A percentile compares a stretch with the other conserved stretches of the same genome.
Evolutionary conservation across 2,113 vertebrate genomes (phyloP).

Genomic region (Odontophorus gujanensis): DNA sequence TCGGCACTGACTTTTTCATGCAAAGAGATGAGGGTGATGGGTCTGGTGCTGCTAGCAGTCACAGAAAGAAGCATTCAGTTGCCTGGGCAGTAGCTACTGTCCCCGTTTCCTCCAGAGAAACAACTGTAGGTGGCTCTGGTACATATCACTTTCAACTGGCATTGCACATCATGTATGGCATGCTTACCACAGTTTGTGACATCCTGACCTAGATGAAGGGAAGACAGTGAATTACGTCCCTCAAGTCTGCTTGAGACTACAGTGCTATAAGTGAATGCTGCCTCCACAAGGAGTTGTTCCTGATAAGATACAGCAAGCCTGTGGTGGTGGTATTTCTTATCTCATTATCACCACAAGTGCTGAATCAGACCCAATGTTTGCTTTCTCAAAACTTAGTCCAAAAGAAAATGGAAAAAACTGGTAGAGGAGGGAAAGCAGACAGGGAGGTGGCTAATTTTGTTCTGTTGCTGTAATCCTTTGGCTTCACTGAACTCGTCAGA

Average conservation of each 20-base stretch:
- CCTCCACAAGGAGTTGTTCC: background rate
- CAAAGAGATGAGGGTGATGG: background rate
- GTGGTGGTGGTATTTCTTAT: background rate
- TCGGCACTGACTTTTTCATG: background rate
- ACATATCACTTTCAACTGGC: accelerated
- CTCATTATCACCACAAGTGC: background rate
- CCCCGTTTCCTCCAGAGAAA: constrained; percentile 12
- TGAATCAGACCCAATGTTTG: background rate
- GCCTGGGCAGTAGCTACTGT: constrained; percentile 15
- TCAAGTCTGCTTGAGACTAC: background rate
- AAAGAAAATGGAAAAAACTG: background rate
- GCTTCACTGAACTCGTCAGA: background rate
- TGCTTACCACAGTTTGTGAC: background rate
- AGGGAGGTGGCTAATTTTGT: background rate
- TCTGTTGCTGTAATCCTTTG: background rate
- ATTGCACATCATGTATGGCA: background rate
- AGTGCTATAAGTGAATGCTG: background rate
- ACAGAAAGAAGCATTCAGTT: constrained; percentile 2
- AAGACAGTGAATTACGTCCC: background rate
- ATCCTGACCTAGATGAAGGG: background rate
- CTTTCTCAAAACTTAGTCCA: background rate
- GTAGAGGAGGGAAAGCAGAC: background rate
- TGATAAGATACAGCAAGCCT: background rate
- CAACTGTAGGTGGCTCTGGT: background rate
- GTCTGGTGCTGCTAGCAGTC: background rate